Conservation (phyloP, 2,113 vertebrate species). For the Takifugu bimaculatus region DNA sequence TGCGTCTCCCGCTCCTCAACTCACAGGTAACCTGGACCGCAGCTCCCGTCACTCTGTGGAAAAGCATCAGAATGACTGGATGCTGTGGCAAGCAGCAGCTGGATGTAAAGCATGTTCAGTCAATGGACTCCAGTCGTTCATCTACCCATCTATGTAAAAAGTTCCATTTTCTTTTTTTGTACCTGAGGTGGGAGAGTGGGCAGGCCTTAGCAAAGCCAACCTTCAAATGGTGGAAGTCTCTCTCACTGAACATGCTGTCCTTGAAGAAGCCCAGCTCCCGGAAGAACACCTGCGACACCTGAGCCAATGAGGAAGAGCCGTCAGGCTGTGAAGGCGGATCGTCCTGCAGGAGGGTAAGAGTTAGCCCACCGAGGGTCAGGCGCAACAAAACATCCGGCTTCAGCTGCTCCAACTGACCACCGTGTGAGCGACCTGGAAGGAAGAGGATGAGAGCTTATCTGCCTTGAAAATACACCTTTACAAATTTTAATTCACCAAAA, state of each 20-base stretch:
- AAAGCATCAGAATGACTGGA: neutral
- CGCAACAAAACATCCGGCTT: constrained; percentile 81
- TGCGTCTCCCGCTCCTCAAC: constrained; percentile 68
- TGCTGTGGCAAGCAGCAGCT: no score
- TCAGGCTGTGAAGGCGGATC: constrained; percentile 50
- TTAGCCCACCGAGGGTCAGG: constrained; percentile 82
- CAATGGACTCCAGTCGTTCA: no score
- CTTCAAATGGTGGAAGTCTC: constrained; percentile 81
- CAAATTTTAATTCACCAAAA: neutral
- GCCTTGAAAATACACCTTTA: no score
- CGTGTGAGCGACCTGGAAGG: constrained; percentile 72
- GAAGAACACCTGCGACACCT: constrained; percentile 80
- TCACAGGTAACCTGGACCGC: constrained; percentile 83
- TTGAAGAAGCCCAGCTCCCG: constrained; percentile 77
- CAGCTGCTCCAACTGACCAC: constrained; percentile 70
- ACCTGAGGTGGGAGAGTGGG: constrained; percentile 85
- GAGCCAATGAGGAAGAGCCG: constrained; percentile 47
- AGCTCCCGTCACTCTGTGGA: constrained; percentile 78
- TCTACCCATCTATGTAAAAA: no score
- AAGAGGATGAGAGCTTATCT: neutral
- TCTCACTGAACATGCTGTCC: constrained; percentile 82
- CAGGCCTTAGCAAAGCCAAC: constrained; percentile 81
- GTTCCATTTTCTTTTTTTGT: constrained; percentile 10
- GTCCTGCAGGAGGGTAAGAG: constrained; percentile 81
- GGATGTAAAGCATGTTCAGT: neutral